Base-by-base conservation (phyloP, 2,888 invertebrate species). In the Magallana nippona region DNA sequence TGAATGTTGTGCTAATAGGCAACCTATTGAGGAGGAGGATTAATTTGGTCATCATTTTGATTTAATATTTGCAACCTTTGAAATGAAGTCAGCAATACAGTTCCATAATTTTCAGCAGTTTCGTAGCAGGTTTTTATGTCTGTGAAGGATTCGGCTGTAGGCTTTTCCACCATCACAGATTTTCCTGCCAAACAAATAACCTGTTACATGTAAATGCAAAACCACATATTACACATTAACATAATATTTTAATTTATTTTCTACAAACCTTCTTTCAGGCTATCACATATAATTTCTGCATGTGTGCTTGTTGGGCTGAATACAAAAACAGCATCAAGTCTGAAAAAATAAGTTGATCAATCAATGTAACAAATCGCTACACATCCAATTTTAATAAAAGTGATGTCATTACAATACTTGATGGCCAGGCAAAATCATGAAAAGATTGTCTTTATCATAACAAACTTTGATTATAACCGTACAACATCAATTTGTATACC, bases 91-190 rank as follows among this genome's bases (percentile, higher is more conserved):
- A 96, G 95, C 5, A 96, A 93, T 0, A 95, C 95, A 56, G 95
- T 95, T 1, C 95, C 95, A 55, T 95, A 94, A 79, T 95, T 94
- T 83, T 95, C 95, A 0, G 96, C 96, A 0, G 95, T 93, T 77
- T 95, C 95, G 91, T 96, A 96, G 89, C 96, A 96, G 83, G 94
- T 95, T 86, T 94, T 94, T 0, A 96, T 95, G 11, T 95, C 95
- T 55, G 95, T 94, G 2, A 95, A 94, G 85, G 95, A 94, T 89
- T 96, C 95, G 0, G 96, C 96, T 13, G 96, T 95, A 0, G 96
- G 96, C 90, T 96, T 96, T 92, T 96, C 96, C 89, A 96, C 96
- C 92, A 96, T 96, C 0, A 96, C 96, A 27, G 96, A 95, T 91
- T 96, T 96, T 8, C 91, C 92, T 92, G 71, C 1, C 83, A 86